A percentile compares a stretch with the other conserved stretches of the same genome.
Conservation (phyloP, 2,888 invertebrate genomes). For the Agonopterix alstromeriana region DNA sequence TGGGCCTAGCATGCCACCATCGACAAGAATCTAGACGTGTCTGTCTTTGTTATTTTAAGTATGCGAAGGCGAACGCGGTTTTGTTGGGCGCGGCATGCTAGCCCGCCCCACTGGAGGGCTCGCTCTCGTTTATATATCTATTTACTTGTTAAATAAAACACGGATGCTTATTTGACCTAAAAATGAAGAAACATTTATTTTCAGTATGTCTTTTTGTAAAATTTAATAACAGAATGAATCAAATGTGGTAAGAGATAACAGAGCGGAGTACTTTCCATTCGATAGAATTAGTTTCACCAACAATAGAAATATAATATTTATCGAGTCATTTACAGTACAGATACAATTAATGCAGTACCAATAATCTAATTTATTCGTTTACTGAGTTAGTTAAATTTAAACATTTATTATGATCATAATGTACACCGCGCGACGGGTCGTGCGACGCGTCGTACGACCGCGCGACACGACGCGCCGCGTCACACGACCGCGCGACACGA, state of each 20-base stretch:
- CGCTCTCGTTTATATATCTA: no score
- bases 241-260: slow-evolving; percentile 69
- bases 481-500: not conserved
- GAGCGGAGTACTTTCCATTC: slow-evolving; percentile 67
- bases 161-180: slow-evolving; percentile 80
- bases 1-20: no score
- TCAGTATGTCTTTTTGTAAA: slow-evolving; percentile 81
- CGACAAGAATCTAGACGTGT: no score
- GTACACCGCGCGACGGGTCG: slow-evolving; percentile 32
- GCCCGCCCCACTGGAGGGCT: no score
- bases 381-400: slow-evolving; percentile 65
- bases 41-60: no score
- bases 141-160: slow-evolving; percentile 58
- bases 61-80: no score
- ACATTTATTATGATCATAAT: slow-evolving; percentile 59
- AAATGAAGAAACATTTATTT: slow-evolving; percentile 86
- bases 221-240: slow-evolving; percentile 76
- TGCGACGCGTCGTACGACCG: not conserved
- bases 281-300: slow-evolving; percentile 69
- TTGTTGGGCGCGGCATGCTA: no score
- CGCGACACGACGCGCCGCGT: not conserved
- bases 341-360: slow-evolving; percentile 69
- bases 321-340: slow-evolving; percentile 73
- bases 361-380: slow-evolving; percentile 73
- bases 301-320: slow-evolving; percentile 74